Evolutionary conservation across 2,888 invertebrate species (phyloP), one percentile per base, ranked within the genome.

Genomic region (Leucozona laternaria): DNA sequence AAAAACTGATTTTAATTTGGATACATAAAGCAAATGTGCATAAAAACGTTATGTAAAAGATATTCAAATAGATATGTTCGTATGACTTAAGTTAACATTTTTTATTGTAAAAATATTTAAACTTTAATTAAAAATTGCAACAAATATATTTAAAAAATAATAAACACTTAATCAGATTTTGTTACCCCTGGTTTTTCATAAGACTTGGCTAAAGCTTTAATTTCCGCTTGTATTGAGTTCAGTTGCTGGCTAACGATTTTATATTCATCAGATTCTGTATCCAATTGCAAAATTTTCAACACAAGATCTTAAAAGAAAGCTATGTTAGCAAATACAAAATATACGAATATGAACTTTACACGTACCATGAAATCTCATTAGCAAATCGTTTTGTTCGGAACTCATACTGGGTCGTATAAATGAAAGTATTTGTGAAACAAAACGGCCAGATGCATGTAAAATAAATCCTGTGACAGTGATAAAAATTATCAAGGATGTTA

Each of bases 361-460:
- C 17, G 6, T 93, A 98, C 98, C 97, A 93, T 98, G 97, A 92
- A 96, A 97, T 66, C 94, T 93, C 57, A 95, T 94, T 1, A 98
- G 93, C 76, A 94, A 93, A 1, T 93, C 91, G 90, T 94, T 94
- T 78, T 96, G 94, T 7, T 96, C 95, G 28, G 94, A 93, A 82
- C 94, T 94, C 66, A 98, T 92, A 89, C 95, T 95, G 25, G 94
- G 93, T 88, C 96, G 95, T 70, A 99, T 94, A 91, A 95, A 96
- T 1, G 94, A 91, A 58, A 98, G 93, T 88, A 99, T 94, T 20
- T 95, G 94, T 0, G 97, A 96, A 13, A 99, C 97, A 93, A 98
- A 98, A 91, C 97, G 95, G 0, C 99, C 99, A 31, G 98, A 98
- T 15, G 98, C 98, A 92, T 98, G 97, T 31, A 99, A 91, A 93